A percentile compares a stretch with the other conserved stretches of the same genome.
Evolutionary conservation across 2,113 vertebrate species (phyloP).

Genomic region (Chionomys nivalis): DNA sequence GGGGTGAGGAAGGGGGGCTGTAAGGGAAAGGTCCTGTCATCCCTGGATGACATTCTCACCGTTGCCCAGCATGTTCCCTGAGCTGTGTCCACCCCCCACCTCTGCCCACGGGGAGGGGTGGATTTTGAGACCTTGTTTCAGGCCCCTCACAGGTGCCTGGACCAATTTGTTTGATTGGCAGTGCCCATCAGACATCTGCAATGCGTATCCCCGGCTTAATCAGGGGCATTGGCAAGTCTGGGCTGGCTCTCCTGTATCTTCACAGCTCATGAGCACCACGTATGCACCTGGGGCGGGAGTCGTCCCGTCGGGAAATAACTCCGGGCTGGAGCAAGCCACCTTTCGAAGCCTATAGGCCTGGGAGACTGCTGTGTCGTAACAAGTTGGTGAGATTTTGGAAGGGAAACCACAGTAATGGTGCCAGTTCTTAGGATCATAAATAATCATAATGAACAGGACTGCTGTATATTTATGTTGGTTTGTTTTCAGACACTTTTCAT

Average conservation of each 20-base stretch:
- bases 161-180: constrained; percentile 20
- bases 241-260: neutral
- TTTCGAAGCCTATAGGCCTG: constrained; percentile 57
- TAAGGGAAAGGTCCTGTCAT: constrained; percentile 83
- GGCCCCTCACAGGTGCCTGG: neutral
- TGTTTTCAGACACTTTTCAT: constrained; percentile 86
- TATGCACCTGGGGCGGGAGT: rapidly evolving
- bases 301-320: neutral
- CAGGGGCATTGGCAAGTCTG: neutral
- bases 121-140: constrained; percentile 38
- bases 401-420: constrained; percentile 76
- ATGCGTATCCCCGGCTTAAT: neutral
- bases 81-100: neutral
- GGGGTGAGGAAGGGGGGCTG: neutral
- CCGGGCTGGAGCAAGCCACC: constrained; percentile 39
- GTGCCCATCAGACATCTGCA: neutral
- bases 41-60: constrained; percentile 86
- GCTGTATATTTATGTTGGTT: constrained; percentile 86
- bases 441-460: constrained; percentile 86
- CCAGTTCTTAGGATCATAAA: constrained; percentile 86
- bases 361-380: constrained; percentile 59
- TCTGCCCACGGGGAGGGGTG: neutral
- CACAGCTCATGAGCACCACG: rapidly evolving
- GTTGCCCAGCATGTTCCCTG: constrained; percentile 68
- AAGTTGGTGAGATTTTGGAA: constrained; percentile 80